These are phyloP conservation scores for Holothuria glaberrima DNA, from an alignment of 35 echinoderm and acorn worm species.

Conservation along the genomic window DNA sequence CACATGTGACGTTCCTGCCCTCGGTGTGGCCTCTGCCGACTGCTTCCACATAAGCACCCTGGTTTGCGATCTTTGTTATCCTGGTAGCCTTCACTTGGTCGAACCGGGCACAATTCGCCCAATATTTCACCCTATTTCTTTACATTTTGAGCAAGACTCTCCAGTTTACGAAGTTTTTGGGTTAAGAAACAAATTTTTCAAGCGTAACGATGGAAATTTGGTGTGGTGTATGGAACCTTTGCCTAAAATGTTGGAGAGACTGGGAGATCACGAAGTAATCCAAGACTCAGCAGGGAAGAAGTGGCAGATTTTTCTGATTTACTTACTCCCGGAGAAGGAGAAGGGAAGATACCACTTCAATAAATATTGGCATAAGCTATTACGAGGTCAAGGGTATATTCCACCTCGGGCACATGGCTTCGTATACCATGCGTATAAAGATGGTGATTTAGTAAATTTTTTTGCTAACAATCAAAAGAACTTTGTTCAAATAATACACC, in stretches of 20 bases:
- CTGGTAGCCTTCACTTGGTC: not conserved
- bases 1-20: not conserved
- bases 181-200: slow-evolving; percentile 8
- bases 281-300: not conserved
- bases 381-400: not conserved
- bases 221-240: not conserved
- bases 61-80: not conserved
- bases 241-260: not conserved
- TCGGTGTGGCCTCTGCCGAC: not conserved
- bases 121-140: not conserved
- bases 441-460: not conserved
- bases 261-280: not conserved
- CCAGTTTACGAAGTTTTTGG: not conserved
- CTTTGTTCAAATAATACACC: not conserved
- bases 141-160: not conserved
- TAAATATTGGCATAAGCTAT: not conserved
- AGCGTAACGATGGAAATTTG: not conserved
- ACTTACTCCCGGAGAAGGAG: not conserved
- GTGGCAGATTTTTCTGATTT: not conserved
- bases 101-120: not conserved
- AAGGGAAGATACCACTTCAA: not conserved
- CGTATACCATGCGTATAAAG: not conserved
- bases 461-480: not conserved
- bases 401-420: not conserved
- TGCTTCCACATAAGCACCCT: not conserved